Evolutionary conservation across 1,140 invertebrate species (phyloP), one percentile per base, ranked within the genome.

Genomic region (Cyrtorhinus lividipennis): DNA sequence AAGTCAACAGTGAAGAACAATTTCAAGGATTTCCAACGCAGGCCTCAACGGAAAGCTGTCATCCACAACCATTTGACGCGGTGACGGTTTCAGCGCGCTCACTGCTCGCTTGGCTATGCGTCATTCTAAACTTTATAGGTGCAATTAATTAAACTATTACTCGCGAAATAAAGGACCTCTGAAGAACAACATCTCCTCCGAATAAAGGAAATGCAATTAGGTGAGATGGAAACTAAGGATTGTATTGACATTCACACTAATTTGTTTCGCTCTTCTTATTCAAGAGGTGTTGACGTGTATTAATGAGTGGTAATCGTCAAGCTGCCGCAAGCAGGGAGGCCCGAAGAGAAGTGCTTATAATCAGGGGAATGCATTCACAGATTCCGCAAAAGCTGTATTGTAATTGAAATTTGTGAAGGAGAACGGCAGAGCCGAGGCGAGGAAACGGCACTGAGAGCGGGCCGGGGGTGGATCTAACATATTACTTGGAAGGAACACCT

Each of bases 401-500:
- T 62, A 62, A 62, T 62, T 62, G 61, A 62, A 62, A 62, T 62
- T 62, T 53, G 20, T 62, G 61, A 62, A 62, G 61, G 46, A 48
- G 59, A 18, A 25, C 23, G 20, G 48, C 10, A 53, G 48, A 5
- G 20, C 3, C 10, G 18, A 20, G 48, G 48, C 18, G 48, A 53
- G 48, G 10, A 20, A 20, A 10, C 10, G 48, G 48, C 10, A 20
- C 20, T 53, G 20, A 13, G 38, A n/a, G n/a, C 8, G 38, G 38
- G 23, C 18, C 24, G 15, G 24, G 15, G 20, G 24, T 10, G 38
- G 61, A 62, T 62, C 44, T 44, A 62, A 62, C 59, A 61, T 38
- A 53, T 53, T 62, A 46, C 61, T 48, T 53, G 48, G 48, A 53
- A 53, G 46, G 61, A 8, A 20, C 18, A 53, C 48, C 48, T 53